These are phyloP conservation scores for Gobio occitaniae DNA, from an alignment of 2,797 vertebrate species.

Conservation along the genomic window DNA sequence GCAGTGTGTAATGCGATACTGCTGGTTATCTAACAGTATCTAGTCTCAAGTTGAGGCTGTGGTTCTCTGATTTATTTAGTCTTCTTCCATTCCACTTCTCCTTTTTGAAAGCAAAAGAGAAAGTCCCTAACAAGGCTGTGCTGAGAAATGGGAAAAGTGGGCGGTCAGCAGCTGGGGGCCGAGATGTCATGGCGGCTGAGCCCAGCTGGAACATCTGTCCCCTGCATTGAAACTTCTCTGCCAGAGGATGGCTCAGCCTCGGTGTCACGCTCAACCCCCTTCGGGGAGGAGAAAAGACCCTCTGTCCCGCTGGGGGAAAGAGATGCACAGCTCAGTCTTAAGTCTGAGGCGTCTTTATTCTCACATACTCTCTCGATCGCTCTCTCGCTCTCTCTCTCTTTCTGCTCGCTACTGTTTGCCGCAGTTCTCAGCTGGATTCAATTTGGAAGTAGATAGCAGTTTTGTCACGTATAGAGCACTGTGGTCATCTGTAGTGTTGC, in stretches of 20 bases:
- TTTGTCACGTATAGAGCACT: constrained; percentile 25
- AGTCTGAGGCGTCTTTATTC: constrained; percentile 43
- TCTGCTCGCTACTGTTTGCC: constrained; percentile 14
- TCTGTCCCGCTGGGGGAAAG: constrained; percentile 39
- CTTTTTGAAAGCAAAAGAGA: constrained; percentile 15
- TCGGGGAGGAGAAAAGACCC: constrained; percentile 39
- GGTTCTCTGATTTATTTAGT: constrained; percentile 14
- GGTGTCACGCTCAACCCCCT: constrained; percentile 31
- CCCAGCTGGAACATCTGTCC: constrained; percentile 51
- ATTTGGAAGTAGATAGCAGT: constrained; percentile 19
- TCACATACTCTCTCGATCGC: neutral
- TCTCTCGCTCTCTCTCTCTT: neutral
- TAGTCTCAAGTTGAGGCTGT: neutral
- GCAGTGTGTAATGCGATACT: neutral
- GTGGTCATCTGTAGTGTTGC: constrained; percentile 25
- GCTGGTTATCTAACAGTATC: neutral
- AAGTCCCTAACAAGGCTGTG: constrained; percentile 10
- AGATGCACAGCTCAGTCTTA: neutral
- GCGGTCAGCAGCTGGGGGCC: constrained; percentile 45
- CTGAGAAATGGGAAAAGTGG: constrained; percentile 15
- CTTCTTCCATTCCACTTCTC: neutral
- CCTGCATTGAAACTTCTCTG: constrained; percentile 32
- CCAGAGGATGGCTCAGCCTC: constrained; percentile 33
- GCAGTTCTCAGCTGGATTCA: constrained; percentile 22
- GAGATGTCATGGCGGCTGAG: constrained; percentile 40